Evolutionary conservation across 2,113 vertebrate species (phyloP).

Genomic region (Pampusana beccarii): DNA sequence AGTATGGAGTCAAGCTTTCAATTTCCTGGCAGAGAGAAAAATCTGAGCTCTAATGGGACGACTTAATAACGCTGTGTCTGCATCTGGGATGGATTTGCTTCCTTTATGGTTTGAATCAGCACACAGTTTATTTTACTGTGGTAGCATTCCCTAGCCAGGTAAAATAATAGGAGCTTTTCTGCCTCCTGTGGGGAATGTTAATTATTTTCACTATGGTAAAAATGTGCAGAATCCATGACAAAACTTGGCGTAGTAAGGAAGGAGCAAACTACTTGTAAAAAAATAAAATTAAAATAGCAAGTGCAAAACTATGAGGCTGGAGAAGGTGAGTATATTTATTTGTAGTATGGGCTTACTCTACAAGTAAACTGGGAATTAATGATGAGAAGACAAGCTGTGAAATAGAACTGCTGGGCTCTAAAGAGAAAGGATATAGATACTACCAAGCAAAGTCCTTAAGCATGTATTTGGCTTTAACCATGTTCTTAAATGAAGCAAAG

Average conservation of each 20-base stretch:
- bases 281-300: neutral
- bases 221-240: conserved; percentile 23
- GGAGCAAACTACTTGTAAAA: neutral
- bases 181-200: neutral
- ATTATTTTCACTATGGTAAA: conserved; percentile 27
- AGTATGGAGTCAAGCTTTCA: conserved; percentile 2
- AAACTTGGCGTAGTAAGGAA: neutral
- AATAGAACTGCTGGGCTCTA: neutral
- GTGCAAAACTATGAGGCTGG: neutral
- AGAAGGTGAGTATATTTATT: neutral
- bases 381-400: neutral
- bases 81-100: conserved; percentile 7
- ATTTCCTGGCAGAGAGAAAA: conserved; percentile 20
- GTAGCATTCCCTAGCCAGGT: conserved; percentile 19
- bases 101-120: neutral
- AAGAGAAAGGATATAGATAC: neutral
- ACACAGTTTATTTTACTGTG: neutral
- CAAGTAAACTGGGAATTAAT: neutral
- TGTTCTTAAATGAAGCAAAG: neutral
- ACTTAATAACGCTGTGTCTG: neutral
- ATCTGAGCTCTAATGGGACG: neutral
- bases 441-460: neutral
- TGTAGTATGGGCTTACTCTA: neutral
- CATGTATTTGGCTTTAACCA: neutral
- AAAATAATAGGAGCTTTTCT: neutral